Base-by-base conservation (phyloP, 2,113 vertebrate genomes). In the Rattus norvegicus region DNA sequence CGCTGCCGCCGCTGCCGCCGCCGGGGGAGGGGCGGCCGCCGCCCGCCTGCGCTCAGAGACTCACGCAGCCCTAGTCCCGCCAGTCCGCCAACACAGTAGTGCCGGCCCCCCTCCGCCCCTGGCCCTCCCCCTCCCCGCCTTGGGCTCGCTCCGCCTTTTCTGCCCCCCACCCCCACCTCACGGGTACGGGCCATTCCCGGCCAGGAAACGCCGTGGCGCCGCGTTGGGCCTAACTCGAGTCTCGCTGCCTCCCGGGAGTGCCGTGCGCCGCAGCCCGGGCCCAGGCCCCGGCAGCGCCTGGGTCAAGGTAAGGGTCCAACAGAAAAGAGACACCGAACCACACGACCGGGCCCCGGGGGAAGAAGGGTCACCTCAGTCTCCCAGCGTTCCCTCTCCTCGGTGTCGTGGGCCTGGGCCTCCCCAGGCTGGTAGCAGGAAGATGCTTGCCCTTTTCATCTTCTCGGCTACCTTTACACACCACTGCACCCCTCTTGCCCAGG, bases 191-290 rank as follows among this genome's bases (percentile, higher is more conserved):
- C 98, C 96, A 92, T 97, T 97, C 97, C 97, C 98, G 98, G 97
- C 97, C 98, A 99, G 99, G 99, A 99, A 99, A 99, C 98, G 98
- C 99, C 99, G 99, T 99, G 99, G 99, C 99, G 98, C 98, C 98
- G 97, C 90, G 96, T 97, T 97, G 98, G 99, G 99, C 99, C 99
- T 99, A 98, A 97, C 97, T 97, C 97, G 93, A 97, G 97, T 96
- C 96, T 94, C 93, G 95, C 97, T 93, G 95, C 96, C 92, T 94
- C 97, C 93, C 97, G 94, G 96, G 97, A 96, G 97, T 92, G 97
- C 96, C 79, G 97, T 95, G 97, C 95, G 88, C 97, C 95, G 97
- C 96, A 94, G 98, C 97, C 96, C 95, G 98, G 98, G 97, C 97
- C 93, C 95, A 88, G 98, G 97, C 96, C 94, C 97, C 95, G 92